Evolutionary conservation across 2,888 invertebrate species (phyloP).

Genomic region (Lasioglossum villosulum): DNA sequence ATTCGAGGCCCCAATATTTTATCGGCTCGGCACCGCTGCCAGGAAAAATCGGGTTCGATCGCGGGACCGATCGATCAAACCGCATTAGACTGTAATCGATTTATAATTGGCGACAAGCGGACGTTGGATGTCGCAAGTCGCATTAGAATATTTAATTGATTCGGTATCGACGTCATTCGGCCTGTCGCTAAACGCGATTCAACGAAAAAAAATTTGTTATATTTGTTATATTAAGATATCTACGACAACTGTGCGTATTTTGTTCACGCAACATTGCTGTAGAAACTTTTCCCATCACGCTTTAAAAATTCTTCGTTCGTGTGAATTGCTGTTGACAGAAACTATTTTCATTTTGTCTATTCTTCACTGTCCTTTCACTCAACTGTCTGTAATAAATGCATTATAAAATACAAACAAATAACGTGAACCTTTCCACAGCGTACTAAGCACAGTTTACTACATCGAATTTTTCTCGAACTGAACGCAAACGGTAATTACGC

Average conservation of each 20-base stretch:
- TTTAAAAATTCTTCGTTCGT: neutral
- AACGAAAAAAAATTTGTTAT: neutral
- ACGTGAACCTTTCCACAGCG: too few relatives aligned
- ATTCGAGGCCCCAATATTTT: slow-evolving; percentile 26
- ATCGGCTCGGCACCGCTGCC: neutral
- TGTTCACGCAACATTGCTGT: too few relatives aligned
- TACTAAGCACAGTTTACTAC: too few relatives aligned
- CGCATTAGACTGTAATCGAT: neutral
- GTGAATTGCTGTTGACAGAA: neutral
- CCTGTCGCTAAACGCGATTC: neutral
- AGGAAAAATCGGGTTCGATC: slow-evolving; percentile 15
- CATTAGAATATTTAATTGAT: slow-evolving; percentile 25
- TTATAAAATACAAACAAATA: too few relatives aligned
- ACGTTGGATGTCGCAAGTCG: neutral
- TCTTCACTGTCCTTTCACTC: too few relatives aligned
- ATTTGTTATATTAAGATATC: too few relatives aligned
- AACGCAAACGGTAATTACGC: too few relatives aligned
- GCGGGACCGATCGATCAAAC: slow-evolving; percentile 42
- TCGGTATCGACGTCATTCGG: neutral
- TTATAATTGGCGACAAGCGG: slow-evolving; percentile 16
- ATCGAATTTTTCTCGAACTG: too few relatives aligned
- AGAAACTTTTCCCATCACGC: too few relatives aligned
- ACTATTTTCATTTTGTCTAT: neutral
- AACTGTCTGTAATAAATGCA: too few relatives aligned
- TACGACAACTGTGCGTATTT: too few relatives aligned